Evolutionary conservation across 2,113 vertebrate species (phyloP), one percentile per base, ranked within the genome.

Genomic region (Sinosuthora webbiana): DNA sequence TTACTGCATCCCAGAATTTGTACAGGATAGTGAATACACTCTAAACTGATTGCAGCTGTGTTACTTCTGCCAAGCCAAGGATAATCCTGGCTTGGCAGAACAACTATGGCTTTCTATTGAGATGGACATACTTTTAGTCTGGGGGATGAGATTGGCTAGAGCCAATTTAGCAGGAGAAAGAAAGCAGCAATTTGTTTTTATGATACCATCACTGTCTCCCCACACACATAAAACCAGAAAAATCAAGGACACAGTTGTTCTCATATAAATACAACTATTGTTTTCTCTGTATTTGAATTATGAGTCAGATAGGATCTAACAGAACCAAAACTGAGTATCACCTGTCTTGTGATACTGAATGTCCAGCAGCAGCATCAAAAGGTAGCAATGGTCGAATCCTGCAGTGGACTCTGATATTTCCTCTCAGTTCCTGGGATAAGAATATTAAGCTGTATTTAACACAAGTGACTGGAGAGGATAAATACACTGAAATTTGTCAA

Each of bases 351-450:
- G 81, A 37, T 13, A 8, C 1, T 0, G 16, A 42, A 37, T 68
- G 53, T 7, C 44, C 83, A 42, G 49, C 20, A 69, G 75, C 74
- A 23, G 22, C 10, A 68, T 97, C 97, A 33, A 94, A 93, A 47
- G 95, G 94, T n/a, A 97, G 45, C 10, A 84, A 24, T 5, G 97
- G 98, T 13, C 95, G 93, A 49, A 98, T 95, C 25, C 94, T 94
- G 52, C 97, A 97, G 93, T 97, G 97, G 6, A 97, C 97, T 71
- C 97, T 63, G 84, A 97, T 96, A 62, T 93, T 97, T 64, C 97
- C 97, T 69, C 78, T 97, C 85, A 97, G 81, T 59, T 97, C 98
- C 98, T 98, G 76, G 7, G 30, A 28, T 84, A 67, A 92, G 31
- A 95, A 92, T 67, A 83, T 57, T 71, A 75, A 88, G 13, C 47